Evolutionary conservation across 2,113 vertebrate genomes (phyloP).

Genomic region (Triplophysa rosa): DNA sequence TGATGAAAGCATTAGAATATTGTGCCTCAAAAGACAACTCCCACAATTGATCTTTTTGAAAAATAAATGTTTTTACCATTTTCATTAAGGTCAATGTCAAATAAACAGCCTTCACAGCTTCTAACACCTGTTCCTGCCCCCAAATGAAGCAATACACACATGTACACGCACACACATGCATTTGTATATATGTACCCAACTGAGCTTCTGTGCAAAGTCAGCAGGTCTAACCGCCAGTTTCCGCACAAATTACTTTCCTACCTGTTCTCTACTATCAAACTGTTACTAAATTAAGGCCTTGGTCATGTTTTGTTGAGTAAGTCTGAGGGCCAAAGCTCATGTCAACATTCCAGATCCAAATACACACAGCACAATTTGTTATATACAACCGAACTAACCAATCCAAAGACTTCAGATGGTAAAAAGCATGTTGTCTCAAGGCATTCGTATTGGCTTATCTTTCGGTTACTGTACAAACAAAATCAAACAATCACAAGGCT

Average conservation of each 20-base stretch:
- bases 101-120: conserved; percentile 53
- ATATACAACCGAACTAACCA: no score
- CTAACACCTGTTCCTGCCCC: conserved; percentile 9
- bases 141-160: conserved; percentile 17
- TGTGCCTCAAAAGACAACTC: conserved; percentile 45
- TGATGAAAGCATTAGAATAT: conserved; percentile 56
- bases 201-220: conserved; percentile 56
- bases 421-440: background rate
- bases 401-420: no score
- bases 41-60: conserved; percentile 56
- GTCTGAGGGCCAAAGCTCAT: conserved; percentile 46
- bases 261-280: conserved; percentile 45
- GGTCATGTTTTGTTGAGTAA: conserved; percentile 44
- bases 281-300: conserved; percentile 31
- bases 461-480: background rate
- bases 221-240: conserved; percentile 44
- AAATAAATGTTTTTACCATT: conserved; percentile 45
- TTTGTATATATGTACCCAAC: conserved; percentile 30
- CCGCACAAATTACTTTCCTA: conserved; percentile 2
- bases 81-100: conserved; percentile 59
- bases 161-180: conserved; percentile 12
- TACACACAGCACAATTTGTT: background rate
- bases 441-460: background rate
- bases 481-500: background rate
- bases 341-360: background rate